Percentiles rank a stretch among this genome's conserved stretches.
phyloP scores from a whole-genome alignment of 1,140 invertebrate species.

The Drosophila oshimai region DNA sequence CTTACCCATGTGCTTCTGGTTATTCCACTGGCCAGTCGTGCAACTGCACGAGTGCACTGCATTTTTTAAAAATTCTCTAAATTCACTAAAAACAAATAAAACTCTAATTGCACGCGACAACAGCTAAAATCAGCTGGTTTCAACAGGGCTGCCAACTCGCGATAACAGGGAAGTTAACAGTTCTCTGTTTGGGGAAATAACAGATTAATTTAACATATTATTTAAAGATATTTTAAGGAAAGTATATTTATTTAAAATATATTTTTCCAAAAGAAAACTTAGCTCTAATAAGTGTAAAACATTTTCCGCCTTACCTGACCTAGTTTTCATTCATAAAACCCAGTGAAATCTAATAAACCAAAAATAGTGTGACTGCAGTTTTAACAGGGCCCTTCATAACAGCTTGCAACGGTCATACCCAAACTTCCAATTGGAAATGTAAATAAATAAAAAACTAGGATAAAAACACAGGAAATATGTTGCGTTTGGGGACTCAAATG shows the following conservation, averaged over 20 bases:
- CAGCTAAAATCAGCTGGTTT: conserved; percentile 34
- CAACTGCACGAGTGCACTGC: conserved; percentile 58
- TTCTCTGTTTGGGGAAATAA: no score
- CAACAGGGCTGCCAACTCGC: conserved; percentile 31
- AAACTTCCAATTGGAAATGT: background rate
- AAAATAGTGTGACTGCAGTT: background rate
- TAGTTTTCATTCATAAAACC: background rate
- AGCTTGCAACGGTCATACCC: background rate
- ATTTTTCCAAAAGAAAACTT: no score
- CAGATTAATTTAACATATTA: background rate
- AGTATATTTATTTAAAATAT: no score
- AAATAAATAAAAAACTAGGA: conserved; percentile 2
- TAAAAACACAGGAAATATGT: conserved; percentile 23
- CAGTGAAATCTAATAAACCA: background rate
- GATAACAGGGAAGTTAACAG: background rate
- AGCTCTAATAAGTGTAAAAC: no score
- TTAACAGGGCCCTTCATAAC: no score
- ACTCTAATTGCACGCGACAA: conserved; percentile 32
- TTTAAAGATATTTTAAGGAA: no score
- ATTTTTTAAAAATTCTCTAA: conserved; percentile 31
- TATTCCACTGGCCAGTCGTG: conserved; percentile 28
- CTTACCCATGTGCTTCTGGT: conserved; percentile 26
- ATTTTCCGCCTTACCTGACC: no score
- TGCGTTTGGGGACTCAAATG: conserved; percentile 43
- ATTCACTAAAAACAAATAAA: conserved; percentile 34